Percentiles rank a stretch among this genome's conserved stretches.
Conservation (phyloP, 2,113 vertebrate species). For the Salvelinus namaycush region DNA sequence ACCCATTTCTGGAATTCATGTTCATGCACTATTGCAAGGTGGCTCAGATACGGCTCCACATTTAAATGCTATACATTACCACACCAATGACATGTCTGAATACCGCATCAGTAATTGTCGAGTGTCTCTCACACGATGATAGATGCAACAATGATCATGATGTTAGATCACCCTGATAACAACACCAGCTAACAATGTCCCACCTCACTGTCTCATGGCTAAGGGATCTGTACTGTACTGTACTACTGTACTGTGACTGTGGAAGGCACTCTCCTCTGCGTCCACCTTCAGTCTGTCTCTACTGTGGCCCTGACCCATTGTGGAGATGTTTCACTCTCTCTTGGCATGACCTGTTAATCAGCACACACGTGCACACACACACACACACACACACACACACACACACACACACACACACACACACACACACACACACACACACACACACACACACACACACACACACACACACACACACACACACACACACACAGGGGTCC, state of each 20-base stretch:
- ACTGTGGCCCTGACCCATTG: no score
- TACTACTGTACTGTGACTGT: not conserved
- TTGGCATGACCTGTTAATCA: no score
- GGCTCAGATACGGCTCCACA: slow-evolving; percentile 29
- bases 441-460: slow-evolving; percentile 5
- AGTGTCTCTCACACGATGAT: slow-evolving; percentile 33
- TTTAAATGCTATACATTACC: slow-evolving; percentile 49
- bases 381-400: not conserved
- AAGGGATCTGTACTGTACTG: not conserved
- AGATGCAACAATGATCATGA: slow-evolving; percentile 26
- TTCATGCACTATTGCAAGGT: slow-evolving; percentile 61
- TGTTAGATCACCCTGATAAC: slow-evolving; percentile 26
- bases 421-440: slow-evolving; percentile 6
- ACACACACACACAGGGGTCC: slow-evolving; percentile 5
- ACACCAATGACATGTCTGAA: slow-evolving; percentile 34
- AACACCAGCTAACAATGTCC: not conserved
- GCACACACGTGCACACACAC: not conserved
- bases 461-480: not conserved
- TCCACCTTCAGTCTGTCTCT: no score
- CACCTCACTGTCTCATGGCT: not conserved
- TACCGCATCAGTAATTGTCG: not conserved
- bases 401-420: slow-evolving; percentile 6
- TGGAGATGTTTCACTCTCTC: no score
- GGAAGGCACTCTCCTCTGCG: not conserved
- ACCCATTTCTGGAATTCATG: slow-evolving; percentile 71